Base-by-base conservation (phyloP, 2,888 invertebrate species). In the Proisotoma minuta region DNA sequence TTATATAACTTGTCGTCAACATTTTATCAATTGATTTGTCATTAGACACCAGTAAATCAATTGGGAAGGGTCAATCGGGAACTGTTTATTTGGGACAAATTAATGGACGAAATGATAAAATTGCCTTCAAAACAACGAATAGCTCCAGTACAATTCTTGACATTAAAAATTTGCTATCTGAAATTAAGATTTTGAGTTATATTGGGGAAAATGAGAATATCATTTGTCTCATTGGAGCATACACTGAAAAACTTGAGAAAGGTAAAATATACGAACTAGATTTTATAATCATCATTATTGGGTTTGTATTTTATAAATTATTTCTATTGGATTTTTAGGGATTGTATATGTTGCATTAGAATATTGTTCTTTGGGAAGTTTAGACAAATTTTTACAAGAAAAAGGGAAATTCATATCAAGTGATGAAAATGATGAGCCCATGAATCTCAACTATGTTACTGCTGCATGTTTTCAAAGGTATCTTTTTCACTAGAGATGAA, bases 151-250 rank as follows among this genome's bases (percentile, higher is more conserved):
- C n/a, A 3, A 47, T 43, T 27, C 3, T 22, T 8, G 48, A 23
- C 23, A 49, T 49, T 3, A 47, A 27, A 22, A 28, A 23, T 18
- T 22, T 48, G 18, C 22, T 57, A 5, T 47, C 57, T 3, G 57
- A 57, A 28, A 22, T 57, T 3, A 57, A 57, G 48, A 47, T 57
- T 22, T 26, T 57, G 47, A 47, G 23, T 48, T 57, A 48, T 28
- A 57, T 57, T 48, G 57, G 57, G 28, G 28, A 27, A 20, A 48
- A 57, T 28, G 22, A 43, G 27, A 57, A 57, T 48, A 27, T 57
- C 4, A 15, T 57, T 18, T 27, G 29, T 28, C 22, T 57, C 2
- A 4, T 48, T n/a, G 57, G 57, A 18, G 57, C 57, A 10, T 48
- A 3, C 20, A 57, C 57, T 1, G 28, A 24, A 28, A 57, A 57